Percentiles rank a stretch among this genome's conserved stretches.
Evolutionary conservation across 1,140 invertebrate genomes (phyloP).

Genomic region (Doryteuthis pealeii): DNA sequence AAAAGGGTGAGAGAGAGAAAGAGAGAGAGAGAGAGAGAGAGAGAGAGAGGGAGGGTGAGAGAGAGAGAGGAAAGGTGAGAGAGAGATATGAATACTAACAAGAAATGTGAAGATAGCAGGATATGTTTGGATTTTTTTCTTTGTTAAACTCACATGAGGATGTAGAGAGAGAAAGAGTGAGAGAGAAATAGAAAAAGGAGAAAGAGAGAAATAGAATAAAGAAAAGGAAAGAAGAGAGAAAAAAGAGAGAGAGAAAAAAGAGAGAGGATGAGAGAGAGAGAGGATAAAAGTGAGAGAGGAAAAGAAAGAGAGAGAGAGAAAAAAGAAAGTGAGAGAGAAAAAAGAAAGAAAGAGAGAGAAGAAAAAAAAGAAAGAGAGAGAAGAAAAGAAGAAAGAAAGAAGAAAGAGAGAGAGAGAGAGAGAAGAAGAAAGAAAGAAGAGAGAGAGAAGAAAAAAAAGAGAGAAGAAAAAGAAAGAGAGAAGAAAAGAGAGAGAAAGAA

Average conservation of each 20-base stretch:
- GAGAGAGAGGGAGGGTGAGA: neutral
- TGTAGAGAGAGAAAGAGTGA: neutral
- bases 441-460: constrained; percentile 12
- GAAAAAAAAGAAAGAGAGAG: constrained; percentile 14
- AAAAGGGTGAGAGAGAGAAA: neutral
- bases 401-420: constrained; percentile 14
- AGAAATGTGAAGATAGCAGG: neutral
- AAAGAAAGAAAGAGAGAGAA: constrained; percentile 9
- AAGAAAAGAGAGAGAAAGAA: neutral
- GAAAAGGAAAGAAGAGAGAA: neutral
- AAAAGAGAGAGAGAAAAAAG: neutral
- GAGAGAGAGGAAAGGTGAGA: neutral
- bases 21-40: neutral
- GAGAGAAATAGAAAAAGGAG: constrained; percentile 1
- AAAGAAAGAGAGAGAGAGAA: constrained; percentile 15
- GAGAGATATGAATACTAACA: neutral
- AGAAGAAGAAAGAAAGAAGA: constrained; percentile 9
- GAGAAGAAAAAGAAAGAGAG: neutral
- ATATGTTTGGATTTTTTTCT: neutral
- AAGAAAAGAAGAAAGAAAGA: constrained; percentile 3
- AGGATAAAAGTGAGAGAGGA: neutral
- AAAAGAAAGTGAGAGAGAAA: constrained; percentile 6
- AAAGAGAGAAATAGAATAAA: no score
- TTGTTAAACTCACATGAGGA: neutral
- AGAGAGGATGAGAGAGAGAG: constrained; percentile 14